phyloP scores from a whole-genome alignment of 2,113 vertebrate genomes.

The Oenanthe oenanthe region DNA sequence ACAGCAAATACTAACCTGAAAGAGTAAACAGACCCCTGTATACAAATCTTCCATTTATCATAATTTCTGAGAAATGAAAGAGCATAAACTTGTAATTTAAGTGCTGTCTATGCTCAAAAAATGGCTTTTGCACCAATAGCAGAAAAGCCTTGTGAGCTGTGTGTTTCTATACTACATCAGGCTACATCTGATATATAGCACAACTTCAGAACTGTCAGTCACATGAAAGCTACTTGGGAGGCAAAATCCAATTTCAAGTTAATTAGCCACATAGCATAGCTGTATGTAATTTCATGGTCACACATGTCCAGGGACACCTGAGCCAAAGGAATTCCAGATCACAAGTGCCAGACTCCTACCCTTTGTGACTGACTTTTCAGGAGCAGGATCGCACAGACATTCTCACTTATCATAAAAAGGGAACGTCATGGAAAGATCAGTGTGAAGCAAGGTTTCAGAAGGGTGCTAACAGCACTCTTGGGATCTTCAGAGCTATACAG shows the following conservation, averaged over 20 bases:
- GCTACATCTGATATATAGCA: neutral
- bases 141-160: neutral
- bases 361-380: neutral
- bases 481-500: neutral
- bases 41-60: neutral
- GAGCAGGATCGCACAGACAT: neutral
- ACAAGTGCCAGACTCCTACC: neutral
- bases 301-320: accelerated
- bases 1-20: neutral
- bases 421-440: neutral
- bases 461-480: neutral
- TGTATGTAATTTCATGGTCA: neutral
- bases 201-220: neutral
- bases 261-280: neutral
- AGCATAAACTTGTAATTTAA: neutral
- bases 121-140: neutral
- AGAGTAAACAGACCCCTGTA: neutral
- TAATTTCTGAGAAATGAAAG: neutral
- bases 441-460: neutral
- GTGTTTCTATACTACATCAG: neutral
- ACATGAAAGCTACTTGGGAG: neutral
- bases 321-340: neutral
- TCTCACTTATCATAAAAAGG: neutral
- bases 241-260: neutral
- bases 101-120: neutral